Base-by-base conservation (phyloP, 2,797 vertebrate species). In the Acipenser oxyrinchus region DNA sequence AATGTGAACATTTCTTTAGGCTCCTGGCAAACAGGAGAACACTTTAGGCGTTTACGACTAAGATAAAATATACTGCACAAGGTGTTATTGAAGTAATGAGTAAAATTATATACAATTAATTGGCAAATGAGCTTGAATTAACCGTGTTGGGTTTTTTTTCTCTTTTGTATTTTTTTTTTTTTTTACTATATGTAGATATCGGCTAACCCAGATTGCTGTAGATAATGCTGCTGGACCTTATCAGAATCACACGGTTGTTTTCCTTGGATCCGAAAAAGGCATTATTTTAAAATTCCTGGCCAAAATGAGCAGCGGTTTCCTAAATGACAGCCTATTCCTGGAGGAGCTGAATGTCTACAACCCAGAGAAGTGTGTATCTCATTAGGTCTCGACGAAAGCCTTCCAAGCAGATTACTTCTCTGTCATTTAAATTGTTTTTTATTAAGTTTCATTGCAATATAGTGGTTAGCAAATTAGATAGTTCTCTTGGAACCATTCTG, bases 341-440 rank as follows among this genome's bases (percentile, higher is more conserved):
- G 97, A 99, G 85, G 95, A 99, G 86, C 92, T 99, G 82, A 97
- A 76, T 63, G 78, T 97, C 88, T 99, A 98, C 87, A 98, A 98
- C 84, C 87, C 93, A 51, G 93, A 99, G 83, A 98, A 95, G 97
- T 98, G 82, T 15, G 95, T 92, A 76, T 77, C 70, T 66, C 64
- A 15, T 69, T 76, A 72, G 53, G 61, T 18, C 50, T 49, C 8
- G 49, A 57, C 37, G 7, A 3, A n/a, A 75, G 73, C 72, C 76
- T 83, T 76, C 71, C 75, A 77, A 73, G 79, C 80, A 86, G 77
- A 87, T 85, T 83, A 77, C 78, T 81, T 78, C 84, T 88, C 86
- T 88, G 83, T 87, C 85, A 88, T 89, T 88, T 86, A 75, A 81
- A 82, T 75, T 75, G 80, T 86, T 90, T 86, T 90, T 87, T 77